Evolutionary conservation across 1,140 invertebrate species (phyloP), one percentile per base, ranked within the genome.

Genomic region (Eciton burchellii): DNA sequence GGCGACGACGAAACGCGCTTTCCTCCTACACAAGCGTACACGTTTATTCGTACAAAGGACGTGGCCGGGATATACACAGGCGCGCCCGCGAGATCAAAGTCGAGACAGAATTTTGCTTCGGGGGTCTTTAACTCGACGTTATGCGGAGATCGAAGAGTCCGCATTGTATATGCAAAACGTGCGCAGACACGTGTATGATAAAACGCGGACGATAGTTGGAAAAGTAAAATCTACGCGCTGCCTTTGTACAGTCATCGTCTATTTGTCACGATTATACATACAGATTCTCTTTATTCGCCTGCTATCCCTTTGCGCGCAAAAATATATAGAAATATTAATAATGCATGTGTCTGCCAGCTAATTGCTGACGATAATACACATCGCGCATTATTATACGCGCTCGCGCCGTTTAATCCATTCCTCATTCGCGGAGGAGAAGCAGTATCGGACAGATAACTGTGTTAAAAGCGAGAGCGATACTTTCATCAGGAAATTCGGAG

Each of bases 121-220:
- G 74, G 86, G 86, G 62, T 88, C 85, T 87, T 88, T 87, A 88
- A 88, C 85, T 88, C 70, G 84, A 87, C 47, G 85, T 87, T 84
- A 76, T 59, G 26, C 70, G 56, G 63, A 72, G 68, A 88, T 87
- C 86, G 82, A 84, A 74, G 29, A 71, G 63, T 56, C 52, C 52
- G 56, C 49, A 79, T 79, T 79, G 74, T 79, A 79, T 35, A 79
- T 79, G 74, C 74, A 79, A 79, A 79, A 79, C 49, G 35, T 49
- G 62, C 56, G 56, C 68, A 56, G 26, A 54, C 19, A 54, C 9
- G 29, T 26, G 21, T 54, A 68, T 56, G 43, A 49, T 45, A 68
- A 79, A 79, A 79, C 56, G 74, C 49, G 21, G 49, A 35, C 74
- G 49, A 79, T 68, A 79, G 74, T 79, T 70, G 74, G 24, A 79